Percentiles rank a stretch among this genome's conserved stretches.
phyloP scores from a whole-genome alignment of 2,113 vertebrate species.

The Speoplatyrhinus poulsoni region DNA sequence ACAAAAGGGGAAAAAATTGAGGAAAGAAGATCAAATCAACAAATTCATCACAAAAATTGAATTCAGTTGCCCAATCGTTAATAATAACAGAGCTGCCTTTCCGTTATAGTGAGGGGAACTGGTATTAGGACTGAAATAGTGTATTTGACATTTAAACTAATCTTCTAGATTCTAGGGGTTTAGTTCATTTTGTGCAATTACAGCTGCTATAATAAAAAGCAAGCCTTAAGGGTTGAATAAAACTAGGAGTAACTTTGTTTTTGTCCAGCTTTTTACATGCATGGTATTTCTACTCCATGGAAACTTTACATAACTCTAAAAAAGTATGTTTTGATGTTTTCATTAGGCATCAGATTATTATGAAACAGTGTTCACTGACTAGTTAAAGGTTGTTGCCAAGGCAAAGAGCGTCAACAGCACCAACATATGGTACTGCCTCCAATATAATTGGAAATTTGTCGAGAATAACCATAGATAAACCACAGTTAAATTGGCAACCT shows the following conservation, averaged over 20 bases:
- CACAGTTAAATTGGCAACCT: constrained; percentile 37
- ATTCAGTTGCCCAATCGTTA: constrained; percentile 37
- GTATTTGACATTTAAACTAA: constrained; percentile 2
- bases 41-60: constrained; percentile 24
- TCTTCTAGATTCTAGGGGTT: not conserved
- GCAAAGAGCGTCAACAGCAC: constrained; percentile 17
- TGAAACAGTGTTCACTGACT: constrained; percentile 12
- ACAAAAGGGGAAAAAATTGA: constrained; percentile 18
- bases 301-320: too few relatives aligned
- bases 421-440: constrained; percentile 20
- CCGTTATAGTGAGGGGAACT: not conserved
- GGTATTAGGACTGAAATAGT: too few relatives aligned
- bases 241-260: constrained; percentile 2
- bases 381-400: constrained; percentile 15
- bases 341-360: constrained; percentile 9
- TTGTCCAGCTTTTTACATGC: not conserved
- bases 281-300: too few relatives aligned
- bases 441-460: constrained; percentile 34
- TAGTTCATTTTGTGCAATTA: not conserved
- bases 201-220: constrained; percentile 8
- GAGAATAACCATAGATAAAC: constrained; percentile 34
- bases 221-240: not conserved
- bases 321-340: too few relatives aligned
- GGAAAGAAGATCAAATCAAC: constrained; percentile 46
- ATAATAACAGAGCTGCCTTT: not conserved